Conservation (phyloP, 2,888 invertebrate species). For the Lasioglossum lativentre region DNA sequence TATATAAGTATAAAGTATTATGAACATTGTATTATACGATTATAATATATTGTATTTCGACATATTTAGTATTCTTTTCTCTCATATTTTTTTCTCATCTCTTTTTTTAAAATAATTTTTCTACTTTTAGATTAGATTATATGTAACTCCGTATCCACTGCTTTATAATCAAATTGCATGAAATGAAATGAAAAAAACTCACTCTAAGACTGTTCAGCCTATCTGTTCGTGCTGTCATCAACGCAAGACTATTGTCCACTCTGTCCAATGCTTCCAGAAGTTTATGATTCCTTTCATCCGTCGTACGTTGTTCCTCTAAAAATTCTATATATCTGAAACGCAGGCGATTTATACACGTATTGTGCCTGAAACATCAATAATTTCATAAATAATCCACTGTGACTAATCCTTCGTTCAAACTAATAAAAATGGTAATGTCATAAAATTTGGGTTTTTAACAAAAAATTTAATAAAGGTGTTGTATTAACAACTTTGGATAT, state of each 20-base stretch:
- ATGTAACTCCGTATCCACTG: no score
- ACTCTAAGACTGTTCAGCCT: conserved; percentile 86
- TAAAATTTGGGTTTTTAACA: background rate
- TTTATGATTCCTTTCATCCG: conserved; percentile 87
- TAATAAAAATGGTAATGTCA: background rate
- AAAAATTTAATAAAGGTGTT: background rate
- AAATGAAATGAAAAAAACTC: conserved; percentile 59
- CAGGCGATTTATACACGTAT: conserved; percentile 82
- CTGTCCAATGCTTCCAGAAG: conserved; percentile 86
- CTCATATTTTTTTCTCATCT: no score
- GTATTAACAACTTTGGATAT: no score
- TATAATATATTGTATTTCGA: no score
- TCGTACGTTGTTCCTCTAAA: conserved; percentile 86
- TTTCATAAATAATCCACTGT: background rate
- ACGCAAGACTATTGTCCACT: conserved; percentile 86
- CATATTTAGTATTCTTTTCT: background rate
- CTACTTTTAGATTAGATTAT: no score
- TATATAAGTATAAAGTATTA: background rate
- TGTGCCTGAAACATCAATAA: conserved; percentile 76
- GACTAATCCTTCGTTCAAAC: background rate
- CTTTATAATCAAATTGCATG: background rate
- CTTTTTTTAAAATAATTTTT: no score
- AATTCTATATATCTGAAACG: conserved; percentile 85
- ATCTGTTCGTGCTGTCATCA: conserved; percentile 87
- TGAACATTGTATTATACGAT: no score